Evolutionary conservation across 2,113 vertebrate species (phyloP).

Genomic region (Macaca nemestrina): DNA sequence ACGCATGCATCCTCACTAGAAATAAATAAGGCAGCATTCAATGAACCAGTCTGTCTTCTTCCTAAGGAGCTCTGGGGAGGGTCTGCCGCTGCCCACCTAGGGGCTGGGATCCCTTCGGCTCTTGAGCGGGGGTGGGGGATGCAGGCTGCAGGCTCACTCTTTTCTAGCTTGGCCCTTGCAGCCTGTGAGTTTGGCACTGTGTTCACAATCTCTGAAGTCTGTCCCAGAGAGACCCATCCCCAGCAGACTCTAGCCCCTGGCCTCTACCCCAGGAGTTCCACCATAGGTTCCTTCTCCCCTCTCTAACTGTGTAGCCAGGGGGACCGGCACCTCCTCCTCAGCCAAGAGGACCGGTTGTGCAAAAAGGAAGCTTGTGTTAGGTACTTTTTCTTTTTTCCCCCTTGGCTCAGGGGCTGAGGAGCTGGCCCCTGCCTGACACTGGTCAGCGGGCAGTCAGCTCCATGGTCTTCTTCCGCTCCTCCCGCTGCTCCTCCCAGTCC

Average conservation of each 20-base stretch:
- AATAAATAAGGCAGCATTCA: conserved; percentile 72
- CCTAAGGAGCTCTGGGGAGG: neutral
- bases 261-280: neutral
- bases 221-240: neutral
- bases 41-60: neutral
- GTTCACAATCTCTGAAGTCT: neutral
- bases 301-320: neutral
- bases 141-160: neutral
- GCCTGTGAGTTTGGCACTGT: neutral
- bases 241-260: neutral
- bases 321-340: neutral
- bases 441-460: conserved; percentile 82
- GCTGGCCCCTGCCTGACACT: neutral
- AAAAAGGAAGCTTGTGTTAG: neutral
- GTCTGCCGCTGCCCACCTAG: neutral
- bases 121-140: neutral
- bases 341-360: neutral
- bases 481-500: conserved; percentile 86
- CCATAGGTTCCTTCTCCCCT: neutral
- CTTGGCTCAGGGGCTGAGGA: neutral
- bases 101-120: neutral
- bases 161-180: neutral
- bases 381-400: neutral
- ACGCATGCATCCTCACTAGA: conserved; percentile 4
- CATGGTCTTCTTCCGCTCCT: conserved; percentile 86